Conservation (phyloP, 2,797 vertebrate genomes). For the Pangasius krempfi region DNA sequence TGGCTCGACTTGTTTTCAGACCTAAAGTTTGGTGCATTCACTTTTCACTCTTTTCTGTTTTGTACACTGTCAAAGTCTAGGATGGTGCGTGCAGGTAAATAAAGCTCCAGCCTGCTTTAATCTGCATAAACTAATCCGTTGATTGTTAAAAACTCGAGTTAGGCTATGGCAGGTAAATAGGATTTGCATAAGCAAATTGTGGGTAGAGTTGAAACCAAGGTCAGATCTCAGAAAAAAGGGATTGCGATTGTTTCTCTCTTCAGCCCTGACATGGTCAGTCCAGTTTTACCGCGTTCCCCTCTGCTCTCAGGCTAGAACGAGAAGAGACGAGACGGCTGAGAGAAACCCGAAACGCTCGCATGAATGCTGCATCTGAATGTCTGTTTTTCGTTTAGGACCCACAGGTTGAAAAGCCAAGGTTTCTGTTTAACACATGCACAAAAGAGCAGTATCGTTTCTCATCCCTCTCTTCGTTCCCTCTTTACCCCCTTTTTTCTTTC, state of each 20-base stretch:
- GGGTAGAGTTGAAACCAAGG: not conserved
- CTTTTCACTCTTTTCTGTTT: not conserved
- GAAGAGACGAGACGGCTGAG: not conserved
- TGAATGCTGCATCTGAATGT: constrained; percentile 16
- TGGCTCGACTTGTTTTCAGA: constrained; percentile 31
- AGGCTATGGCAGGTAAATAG: constrained; percentile 7
- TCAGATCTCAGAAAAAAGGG: not conserved
- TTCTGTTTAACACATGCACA: constrained; percentile 53
- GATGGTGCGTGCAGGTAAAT: not conserved
- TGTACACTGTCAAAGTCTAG: not conserved
- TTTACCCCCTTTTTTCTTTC: constrained; percentile 27
- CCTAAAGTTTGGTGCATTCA: not conserved
- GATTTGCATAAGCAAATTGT: constrained; percentile 25
- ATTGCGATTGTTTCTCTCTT: not conserved
- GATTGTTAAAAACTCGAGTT: not conserved
- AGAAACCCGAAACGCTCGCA: constrained; percentile 19
- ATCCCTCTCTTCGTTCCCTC: constrained; percentile 42
- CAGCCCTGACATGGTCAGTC: not conserved
- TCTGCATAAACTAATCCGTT: not conserved
- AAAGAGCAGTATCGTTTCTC: constrained; percentile 28
- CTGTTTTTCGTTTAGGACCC: constrained; percentile 44
- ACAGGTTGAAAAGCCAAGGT: constrained; percentile 53
- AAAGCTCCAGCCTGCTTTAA: not conserved
- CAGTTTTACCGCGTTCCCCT: constrained; percentile 14
- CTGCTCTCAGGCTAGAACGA: not conserved